A percentile compares a stretch with the other conserved stretches of the same genome.
These are phyloP conservation scores for Tenthredo amoena DNA, from an alignment of 2,888 invertebrate species.

Conservation along the genomic window DNA sequence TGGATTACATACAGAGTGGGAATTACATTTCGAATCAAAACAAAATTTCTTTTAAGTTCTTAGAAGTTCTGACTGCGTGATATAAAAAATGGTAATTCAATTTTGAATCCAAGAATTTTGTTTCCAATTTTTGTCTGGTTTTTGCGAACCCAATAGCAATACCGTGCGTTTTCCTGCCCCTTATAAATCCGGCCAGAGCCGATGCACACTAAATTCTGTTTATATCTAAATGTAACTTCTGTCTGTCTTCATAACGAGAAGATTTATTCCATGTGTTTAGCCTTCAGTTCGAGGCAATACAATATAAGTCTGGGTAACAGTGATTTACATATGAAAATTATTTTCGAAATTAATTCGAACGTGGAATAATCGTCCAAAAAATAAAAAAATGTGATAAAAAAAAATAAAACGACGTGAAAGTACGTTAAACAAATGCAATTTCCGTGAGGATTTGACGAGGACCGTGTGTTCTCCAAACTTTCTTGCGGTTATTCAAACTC, in stretches of 20 bases:
- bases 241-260: not conserved
- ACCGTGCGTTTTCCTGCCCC: not conserved
- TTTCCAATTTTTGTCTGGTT: not conserved
- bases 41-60: not conserved
- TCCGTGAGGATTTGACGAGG: not conserved
- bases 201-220: not conserved
- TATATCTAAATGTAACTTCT: not conserved
- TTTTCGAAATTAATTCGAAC: not conserved
- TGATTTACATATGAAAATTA: conserved; percentile 1
- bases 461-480: not conserved
- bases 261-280: not conserved
- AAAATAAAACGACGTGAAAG: not conserved
- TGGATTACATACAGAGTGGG: not conserved
- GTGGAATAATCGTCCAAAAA: not conserved
- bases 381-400: not conserved
- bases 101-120: not conserved
- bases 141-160: not conserved
- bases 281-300: not conserved
- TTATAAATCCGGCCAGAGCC: not conserved
- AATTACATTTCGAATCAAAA: not conserved
- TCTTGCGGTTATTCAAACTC: not conserved
- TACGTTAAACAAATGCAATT: not conserved
- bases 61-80: not conserved
- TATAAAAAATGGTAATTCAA: not conserved
- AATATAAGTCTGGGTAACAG: not conserved